phyloP scores from a whole-genome alignment of 1,140 invertebrate genomes.

The Meloidogyne exigua region DNA sequence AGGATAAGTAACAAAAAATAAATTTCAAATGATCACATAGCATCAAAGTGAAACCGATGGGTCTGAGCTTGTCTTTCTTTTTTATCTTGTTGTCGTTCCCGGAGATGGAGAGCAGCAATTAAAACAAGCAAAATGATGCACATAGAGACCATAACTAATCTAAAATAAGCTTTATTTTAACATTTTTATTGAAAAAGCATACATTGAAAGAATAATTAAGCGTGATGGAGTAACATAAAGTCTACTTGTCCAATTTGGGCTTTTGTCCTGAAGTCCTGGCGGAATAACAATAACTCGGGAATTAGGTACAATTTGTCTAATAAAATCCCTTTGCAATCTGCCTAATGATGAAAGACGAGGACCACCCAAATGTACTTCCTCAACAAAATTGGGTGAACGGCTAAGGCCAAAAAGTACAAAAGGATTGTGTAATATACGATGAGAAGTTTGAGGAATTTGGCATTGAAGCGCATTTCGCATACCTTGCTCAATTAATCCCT shows the following conservation, averaged over 20 bases:
- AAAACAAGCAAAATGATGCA: conserved; percentile 81
- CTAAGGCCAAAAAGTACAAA: conserved; percentile 92
- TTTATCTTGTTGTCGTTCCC: conserved; percentile 82
- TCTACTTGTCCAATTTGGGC: conserved; percentile 82
- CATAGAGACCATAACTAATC: conserved; percentile 70
- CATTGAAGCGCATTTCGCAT: conserved; percentile 64
- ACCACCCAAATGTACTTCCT: conserved; percentile 80
- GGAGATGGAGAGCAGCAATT: conserved; percentile 84
- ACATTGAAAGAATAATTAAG: conserved; percentile 84
- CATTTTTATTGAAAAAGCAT: conserved; percentile 52
- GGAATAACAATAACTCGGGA: conserved; percentile 95
- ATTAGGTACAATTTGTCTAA: conserved; percentile 79
- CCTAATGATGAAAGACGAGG: conserved; percentile 60
- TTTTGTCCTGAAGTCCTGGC: conserved; percentile 72
- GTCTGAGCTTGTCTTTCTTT: conserved; percentile 70
- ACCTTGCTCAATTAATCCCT: conserved; percentile 30
- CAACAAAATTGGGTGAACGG: conserved; percentile 93
- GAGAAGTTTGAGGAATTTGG: conserved; percentile 86
- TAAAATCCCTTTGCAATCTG: conserved; percentile 17
- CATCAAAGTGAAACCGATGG: conserved; percentile 51
- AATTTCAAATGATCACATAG: conserved; percentile 37
- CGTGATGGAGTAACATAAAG: conserved; percentile 93
- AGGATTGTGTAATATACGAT: conserved; percentile 85
- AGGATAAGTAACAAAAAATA: neutral
- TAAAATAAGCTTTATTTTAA: conserved; percentile 8